Evolutionary conservation across 2,797 vertebrate species (phyloP).

Genomic region (Scyliorhinus canicula): DNA sequence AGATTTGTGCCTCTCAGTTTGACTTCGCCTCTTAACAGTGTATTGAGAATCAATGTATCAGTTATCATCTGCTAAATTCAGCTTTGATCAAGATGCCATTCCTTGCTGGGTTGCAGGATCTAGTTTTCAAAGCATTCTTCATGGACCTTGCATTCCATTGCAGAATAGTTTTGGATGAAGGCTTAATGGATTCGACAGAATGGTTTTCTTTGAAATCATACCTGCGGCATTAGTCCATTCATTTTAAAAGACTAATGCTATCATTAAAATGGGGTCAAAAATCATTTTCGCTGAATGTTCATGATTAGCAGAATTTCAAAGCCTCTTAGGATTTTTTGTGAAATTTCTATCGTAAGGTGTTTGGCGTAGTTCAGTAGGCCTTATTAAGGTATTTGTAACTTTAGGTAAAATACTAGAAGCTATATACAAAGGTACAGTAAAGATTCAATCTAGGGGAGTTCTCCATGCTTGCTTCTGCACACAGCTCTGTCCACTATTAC

Average conservation of each 20-base stretch:
- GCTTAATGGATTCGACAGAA: not conserved
- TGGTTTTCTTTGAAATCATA: not conserved
- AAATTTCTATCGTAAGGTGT: no score
- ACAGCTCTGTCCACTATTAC: no score
- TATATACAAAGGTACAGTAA: no score
- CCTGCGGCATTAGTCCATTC: not conserved
- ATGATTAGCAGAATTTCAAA: not conserved
- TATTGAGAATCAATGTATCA: no score
- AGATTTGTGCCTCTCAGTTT: no score
- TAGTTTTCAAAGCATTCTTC: not conserved
- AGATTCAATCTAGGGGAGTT: no score
- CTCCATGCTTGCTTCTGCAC: no score
- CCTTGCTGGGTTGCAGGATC: not conserved
- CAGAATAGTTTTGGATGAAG: not conserved
- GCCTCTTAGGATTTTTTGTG: not conserved
- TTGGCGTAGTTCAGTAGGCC: no score
- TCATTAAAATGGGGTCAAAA: not conserved
- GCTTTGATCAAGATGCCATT: not conserved
- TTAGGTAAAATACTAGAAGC: no score
- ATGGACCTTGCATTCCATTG: not conserved
- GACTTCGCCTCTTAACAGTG: no score
- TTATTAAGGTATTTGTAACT: no score
- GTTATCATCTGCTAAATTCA: not conserved
- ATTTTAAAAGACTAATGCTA: not conserved
- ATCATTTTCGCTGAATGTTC: not conserved